phyloP scores from a whole-genome alignment of 2,888 invertebrate species.

The Linnaemya tessellans region DNA sequence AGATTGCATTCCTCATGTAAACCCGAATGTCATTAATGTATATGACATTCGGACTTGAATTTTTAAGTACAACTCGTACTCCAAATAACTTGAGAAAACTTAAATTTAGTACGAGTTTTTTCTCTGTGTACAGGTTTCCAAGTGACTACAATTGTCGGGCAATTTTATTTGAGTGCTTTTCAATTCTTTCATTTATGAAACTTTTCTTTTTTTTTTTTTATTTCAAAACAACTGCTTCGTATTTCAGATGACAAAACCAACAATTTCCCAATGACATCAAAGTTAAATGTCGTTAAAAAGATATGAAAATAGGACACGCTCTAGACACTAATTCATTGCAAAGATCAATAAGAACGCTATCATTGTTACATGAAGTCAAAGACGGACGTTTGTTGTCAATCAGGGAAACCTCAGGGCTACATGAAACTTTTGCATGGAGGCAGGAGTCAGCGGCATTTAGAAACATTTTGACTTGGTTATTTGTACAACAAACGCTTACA shows the following conservation, averaged over 20 bases:
- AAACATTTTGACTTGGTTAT: background rate
- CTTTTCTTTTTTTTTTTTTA: background rate
- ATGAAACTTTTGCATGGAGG: background rate
- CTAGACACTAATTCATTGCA: conserved; percentile 6
- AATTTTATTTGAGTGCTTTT: too few relatives aligned
- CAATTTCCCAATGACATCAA: conserved; percentile 18
- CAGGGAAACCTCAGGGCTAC: conserved; percentile 20
- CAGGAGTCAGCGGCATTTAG: background rate
- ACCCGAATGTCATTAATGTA: too few relatives aligned
- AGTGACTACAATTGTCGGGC: too few relatives aligned
- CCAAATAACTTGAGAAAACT: too few relatives aligned
- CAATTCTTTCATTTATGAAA: too few relatives aligned
- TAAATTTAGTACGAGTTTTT: too few relatives aligned
- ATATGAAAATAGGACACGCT: background rate
- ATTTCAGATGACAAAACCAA: conserved; percentile 12
- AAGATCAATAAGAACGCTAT: conserved; percentile 9
- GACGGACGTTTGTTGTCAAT: conserved; percentile 34
- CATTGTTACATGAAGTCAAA: conserved; percentile 27
- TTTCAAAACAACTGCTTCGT: background rate
- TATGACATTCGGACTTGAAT: too few relatives aligned
- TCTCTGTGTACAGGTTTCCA: too few relatives aligned
- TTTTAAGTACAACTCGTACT: too few relatives aligned
- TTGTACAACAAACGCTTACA: background rate
- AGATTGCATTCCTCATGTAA: too few relatives aligned
- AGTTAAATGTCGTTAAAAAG: conserved; percentile 3